Base-by-base conservation (phyloP, 2,113 vertebrate genomes). In the Corythornis vintsioides region DNA sequence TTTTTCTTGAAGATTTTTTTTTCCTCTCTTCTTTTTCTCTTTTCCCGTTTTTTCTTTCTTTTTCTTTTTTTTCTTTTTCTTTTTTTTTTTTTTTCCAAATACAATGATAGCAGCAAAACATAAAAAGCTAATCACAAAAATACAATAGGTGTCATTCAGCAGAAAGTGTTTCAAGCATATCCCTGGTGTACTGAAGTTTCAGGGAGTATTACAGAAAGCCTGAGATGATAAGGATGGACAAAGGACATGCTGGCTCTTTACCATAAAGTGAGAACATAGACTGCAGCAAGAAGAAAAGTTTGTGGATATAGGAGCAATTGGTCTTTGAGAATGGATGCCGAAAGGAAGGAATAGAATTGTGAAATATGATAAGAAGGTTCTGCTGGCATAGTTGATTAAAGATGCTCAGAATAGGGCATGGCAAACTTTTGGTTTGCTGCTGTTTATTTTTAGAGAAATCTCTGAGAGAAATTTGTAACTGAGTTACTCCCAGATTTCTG, bases 191-290 rank as follows among this genome's bases (percentile, higher is more conserved):
- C 64, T 93, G 66, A 89, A 86, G 38, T 88, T 86, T 77, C 67
- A 71, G 87, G 55, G 65, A 64, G 65, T 63, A 74, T 90, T 87
- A 69, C 35, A 87, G 84, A 96, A 87, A 88, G 66, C 35, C 38
- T 79, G 71, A 70, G 72, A 83, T 88, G 67, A 93, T 95, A 88
- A 52, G 63, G 59, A 78, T 0, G 1, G 84, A 75, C 80, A 94
- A 95, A 94, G 76, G 42, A 26, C 86, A 33, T 21, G 33, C 53
- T 90, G 83, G 61, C 65, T 56, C 78, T 92, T 93, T 92, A 91
- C 55, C 35, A 48, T 43, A 22, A 73, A 86, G 29, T 86, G 85
- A 71, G 95, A 96, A 89, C 22, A 52, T 12, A 82, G 81, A 73
- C 89, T 4, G 7, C 4, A 0, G 43, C 47, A 86, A 76, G 38